Conservation (phyloP, 2,888 invertebrate species). For the Nysson spinosus region DNA sequence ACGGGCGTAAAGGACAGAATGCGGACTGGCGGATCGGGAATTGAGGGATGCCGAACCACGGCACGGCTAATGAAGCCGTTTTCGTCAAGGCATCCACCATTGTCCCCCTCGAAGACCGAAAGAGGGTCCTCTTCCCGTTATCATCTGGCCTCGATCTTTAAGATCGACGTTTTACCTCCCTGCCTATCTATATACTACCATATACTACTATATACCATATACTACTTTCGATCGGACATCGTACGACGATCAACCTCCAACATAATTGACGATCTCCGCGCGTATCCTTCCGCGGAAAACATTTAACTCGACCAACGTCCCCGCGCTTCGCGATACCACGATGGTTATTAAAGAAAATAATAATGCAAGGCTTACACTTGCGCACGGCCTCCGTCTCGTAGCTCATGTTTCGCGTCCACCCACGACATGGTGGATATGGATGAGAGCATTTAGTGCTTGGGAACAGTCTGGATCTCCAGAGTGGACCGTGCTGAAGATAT, state of each 20-base stretch:
- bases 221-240: conserved; percentile 55
- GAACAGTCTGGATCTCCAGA: too few relatives aligned
- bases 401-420: conserved; percentile 74
- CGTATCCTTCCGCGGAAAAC: conserved; percentile 4
- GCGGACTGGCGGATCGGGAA: too few relatives aligned
- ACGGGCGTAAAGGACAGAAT: too few relatives aligned
- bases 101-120: conserved; percentile 59
- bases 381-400: conserved; percentile 64
- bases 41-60: conserved; percentile 9
- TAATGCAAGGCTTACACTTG: too few relatives aligned
- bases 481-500: too few relatives aligned
- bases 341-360: too few relatives aligned
- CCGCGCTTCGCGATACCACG: too few relatives aligned
- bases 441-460: conserved; percentile 69
- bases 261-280: conserved; percentile 58
- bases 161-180: conserved; percentile 52
- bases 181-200: too few relatives aligned
- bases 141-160: conserved; percentile 61
- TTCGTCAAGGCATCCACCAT: conserved; percentile 59
- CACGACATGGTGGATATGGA: conserved; percentile 70
- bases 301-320: conserved; percentile 31
- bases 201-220: too few relatives aligned
- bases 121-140: conserved; percentile 59
- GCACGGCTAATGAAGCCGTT: conserved; percentile 67
- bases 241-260: conserved; percentile 38